Base-by-base conservation (phyloP, 2,888 invertebrate genomes). In the Eupithecia inturbata region DNA sequence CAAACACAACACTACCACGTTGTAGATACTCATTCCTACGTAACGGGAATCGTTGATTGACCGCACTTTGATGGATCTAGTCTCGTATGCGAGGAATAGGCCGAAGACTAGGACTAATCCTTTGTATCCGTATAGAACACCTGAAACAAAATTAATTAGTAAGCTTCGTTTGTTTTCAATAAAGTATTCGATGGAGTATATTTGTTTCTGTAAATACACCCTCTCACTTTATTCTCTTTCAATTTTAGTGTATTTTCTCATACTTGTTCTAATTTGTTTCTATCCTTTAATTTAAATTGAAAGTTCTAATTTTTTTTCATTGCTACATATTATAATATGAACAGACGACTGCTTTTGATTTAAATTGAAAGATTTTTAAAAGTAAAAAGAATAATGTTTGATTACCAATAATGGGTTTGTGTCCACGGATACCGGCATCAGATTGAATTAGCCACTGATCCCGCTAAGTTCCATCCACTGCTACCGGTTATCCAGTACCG, bases 1-100 rank as follows among this genome's bases (percentile, higher is more conserved):
- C 84, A 99, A 95, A 90, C 99, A 99, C 71, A 99, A 95, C 60
- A 99, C 98, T 79, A 99, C 99, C 82, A 99, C 99, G 92, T 99
- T 99, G 95, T 99, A 99, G 89, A 99, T 99, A 88, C 99, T 98
- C 98, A 99, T 99, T 80, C 99, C 99, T 36, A 99, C 99, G 90
- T 99, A 98, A 85, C 99, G 96, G 0, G 99, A 99, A 95, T 99
- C 99, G 93, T 99, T 99, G 87, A 99, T 98, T 93, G 98, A 98
- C 81, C 98, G 97, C 73, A 99, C 97, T 95, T 99, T 99, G 80
- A 99, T 97, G 79, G 99, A 99, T 71, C 99, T 96, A 1, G 99
- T 99, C 92, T 99, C 99, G 91, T 99, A 99, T 3, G 99, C 99
- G 82, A 99, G 95, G 91, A 99, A 99, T 72, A 99, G 95, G 1